Conservation (phyloP, 2,797 vertebrate genomes). For the Myripristis jacobus region DNA sequence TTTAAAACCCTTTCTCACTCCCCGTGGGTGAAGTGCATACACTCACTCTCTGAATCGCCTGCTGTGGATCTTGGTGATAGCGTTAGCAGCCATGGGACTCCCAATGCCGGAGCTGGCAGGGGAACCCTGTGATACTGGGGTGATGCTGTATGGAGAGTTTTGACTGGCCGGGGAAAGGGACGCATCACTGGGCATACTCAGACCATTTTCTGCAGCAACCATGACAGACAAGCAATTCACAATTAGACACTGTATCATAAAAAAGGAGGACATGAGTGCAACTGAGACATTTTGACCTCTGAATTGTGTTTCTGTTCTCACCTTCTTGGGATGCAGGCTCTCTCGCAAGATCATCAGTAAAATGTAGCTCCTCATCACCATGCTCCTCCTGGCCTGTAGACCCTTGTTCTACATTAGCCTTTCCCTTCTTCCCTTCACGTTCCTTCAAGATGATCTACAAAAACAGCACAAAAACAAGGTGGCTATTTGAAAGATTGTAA, state of each 20-base stretch:
- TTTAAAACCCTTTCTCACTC: constrained; percentile 1
- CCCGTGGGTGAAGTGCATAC: background rate
- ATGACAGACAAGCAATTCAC: constrained; percentile 13
- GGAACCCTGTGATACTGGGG: constrained; percentile 96
- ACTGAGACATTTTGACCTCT: background rate
- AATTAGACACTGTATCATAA: background rate
- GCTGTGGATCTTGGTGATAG: constrained; percentile 99
- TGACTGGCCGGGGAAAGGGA: constrained; percentile 98
- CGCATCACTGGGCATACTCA: constrained; percentile 95
- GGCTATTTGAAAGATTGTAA: background rate
- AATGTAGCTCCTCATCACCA: constrained; percentile 85
- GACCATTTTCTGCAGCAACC: constrained; percentile 87
- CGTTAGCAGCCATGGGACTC: constrained; percentile 96
- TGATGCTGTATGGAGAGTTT: constrained; percentile 99
- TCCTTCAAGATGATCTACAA: constrained; percentile 96
- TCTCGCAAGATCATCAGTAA: constrained; percentile 88
- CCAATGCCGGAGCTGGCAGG: constrained; percentile 97
- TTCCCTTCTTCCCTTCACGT: constrained; percentile 97
- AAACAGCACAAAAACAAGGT: constrained; percentile 18
- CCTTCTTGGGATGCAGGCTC: constrained; percentile 94
- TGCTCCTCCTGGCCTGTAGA: constrained; percentile 88
- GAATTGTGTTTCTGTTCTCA: constrained; percentile 43
- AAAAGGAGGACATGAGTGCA: background rate
- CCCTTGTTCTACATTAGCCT: constrained; percentile 86
- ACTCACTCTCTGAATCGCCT: constrained; percentile 98